Evolutionary conservation across 1,140 invertebrate genomes (phyloP).

Genomic region (Aleiodes sp.): DNA sequence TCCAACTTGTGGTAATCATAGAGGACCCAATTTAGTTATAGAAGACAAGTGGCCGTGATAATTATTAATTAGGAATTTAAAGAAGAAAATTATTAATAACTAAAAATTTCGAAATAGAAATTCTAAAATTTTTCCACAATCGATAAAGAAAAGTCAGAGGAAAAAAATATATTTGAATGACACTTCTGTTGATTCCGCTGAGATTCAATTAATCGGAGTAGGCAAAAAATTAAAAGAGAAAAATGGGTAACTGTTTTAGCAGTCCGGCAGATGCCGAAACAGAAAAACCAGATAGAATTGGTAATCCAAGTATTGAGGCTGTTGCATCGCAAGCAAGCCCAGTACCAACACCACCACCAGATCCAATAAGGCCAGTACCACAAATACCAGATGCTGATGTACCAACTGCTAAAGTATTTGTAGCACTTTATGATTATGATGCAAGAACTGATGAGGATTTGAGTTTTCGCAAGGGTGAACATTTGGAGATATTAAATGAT

Average conservation of each 20-base stretch:
- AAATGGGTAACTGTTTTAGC: conserved; percentile 80
- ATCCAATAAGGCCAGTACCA: conserved; percentile 73
- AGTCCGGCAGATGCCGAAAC: conserved; percentile 72
- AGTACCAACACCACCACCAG: conserved; percentile 73
- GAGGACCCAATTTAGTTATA: conserved; percentile 38
- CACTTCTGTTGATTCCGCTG: no score
- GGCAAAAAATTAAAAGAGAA: conserved; percentile 34
- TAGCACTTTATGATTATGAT: conserved; percentile 98
- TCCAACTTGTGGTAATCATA: conserved; percentile 40
- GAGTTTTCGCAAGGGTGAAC: conserved; percentile 97
- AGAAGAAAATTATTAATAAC: no score
- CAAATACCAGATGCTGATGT: conserved; percentile 71
- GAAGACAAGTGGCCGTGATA: conserved; percentile 27
- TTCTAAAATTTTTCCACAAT: no score
- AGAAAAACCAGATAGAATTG: conserved; percentile 71
- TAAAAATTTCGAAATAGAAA: no score
- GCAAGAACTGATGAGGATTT: conserved; percentile 98
- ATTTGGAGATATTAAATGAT: conserved; percentile 97
- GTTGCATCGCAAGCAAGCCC: conserved; percentile 70
- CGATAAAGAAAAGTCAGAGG: neutral
- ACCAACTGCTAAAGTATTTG: conserved; percentile 87
- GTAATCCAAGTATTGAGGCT: conserved; percentile 71
- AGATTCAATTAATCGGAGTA: neutral
- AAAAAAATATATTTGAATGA: neutral
- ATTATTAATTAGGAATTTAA: neutral